Conservation (phyloP, 2,113 vertebrate genomes). For the Urocitellus parryii region DNA sequence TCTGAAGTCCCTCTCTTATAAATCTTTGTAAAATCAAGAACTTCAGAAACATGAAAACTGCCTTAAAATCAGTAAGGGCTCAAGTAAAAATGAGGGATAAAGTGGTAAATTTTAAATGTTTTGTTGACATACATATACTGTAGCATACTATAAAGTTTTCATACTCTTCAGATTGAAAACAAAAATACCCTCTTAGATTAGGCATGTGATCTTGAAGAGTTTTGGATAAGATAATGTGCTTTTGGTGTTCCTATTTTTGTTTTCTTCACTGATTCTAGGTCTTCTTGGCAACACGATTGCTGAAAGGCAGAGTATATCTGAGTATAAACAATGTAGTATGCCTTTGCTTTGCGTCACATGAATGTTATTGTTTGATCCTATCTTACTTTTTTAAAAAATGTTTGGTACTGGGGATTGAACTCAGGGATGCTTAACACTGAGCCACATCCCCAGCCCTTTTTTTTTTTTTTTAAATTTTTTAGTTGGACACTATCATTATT, state of each 20-base stretch:
- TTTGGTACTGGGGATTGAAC: too few species aligned
- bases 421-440: too few species aligned
- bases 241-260: neutral
- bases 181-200: conserved; percentile 24
- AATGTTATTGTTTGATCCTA: conserved; percentile 35
- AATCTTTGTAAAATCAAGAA: conserved; percentile 58
- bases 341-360: conserved; percentile 50
- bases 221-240: neutral
- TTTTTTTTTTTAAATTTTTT: too few species aligned
- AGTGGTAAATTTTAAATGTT: conserved; percentile 60
- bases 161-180: conserved; percentile 46
- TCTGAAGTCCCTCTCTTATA: conserved; percentile 33
- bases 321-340: conserved; percentile 34
- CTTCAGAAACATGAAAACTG: conserved; percentile 31
- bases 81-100: conserved; percentile 59
- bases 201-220: conserved; percentile 26
- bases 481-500: too few species aligned
- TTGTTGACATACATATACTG: conserved; percentile 7
- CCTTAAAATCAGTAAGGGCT: conserved; percentile 45
- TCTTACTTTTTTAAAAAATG: neutral
- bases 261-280: conserved; percentile 52
- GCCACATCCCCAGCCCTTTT: too few species aligned
- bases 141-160: neutral
- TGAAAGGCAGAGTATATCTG: conserved; percentile 8
- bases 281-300: conserved; percentile 3